Conservation (phyloP, 2,888 invertebrate genomes). For the Pristionchus fissidentatus region DNA sequence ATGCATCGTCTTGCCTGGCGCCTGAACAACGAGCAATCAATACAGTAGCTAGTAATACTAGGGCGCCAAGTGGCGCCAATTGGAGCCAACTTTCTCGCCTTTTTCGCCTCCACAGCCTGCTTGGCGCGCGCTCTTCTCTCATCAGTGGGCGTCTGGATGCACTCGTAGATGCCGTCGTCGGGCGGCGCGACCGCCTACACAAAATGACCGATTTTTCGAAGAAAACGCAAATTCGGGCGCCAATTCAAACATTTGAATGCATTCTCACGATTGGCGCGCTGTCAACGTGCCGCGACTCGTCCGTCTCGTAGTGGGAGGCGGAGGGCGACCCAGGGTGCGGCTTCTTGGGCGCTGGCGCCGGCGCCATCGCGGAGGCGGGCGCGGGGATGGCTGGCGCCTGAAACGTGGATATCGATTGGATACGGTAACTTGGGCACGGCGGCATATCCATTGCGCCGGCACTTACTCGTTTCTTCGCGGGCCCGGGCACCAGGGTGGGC, state of each 20-base stretch:
- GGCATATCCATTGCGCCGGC: neutral
- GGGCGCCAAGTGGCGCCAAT: neutral
- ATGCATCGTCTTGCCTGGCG: neutral
- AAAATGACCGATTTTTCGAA: neutral
- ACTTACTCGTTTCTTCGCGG: no score
- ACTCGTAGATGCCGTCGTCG: slow-evolving; percentile 1
- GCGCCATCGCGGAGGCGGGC: neutral
- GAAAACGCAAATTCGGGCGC: neutral
- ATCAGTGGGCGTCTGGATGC: no score
- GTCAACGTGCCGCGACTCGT: neutral
- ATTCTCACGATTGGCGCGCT: neutral
- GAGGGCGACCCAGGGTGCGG: neutral
- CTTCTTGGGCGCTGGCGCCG: neutral
- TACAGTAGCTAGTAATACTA: no score
- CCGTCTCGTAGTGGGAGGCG: neutral
- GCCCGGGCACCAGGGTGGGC: no score
- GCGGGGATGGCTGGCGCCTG: neutral
- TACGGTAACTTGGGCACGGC: neutral
- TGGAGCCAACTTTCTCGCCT: neutral
- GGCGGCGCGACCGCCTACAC: neutral
- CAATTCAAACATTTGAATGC: neutral
- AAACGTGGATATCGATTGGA: neutral
- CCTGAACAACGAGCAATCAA: no score
- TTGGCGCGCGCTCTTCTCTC: no score
- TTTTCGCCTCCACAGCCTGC: neutral